Base-by-base conservation (phyloP, 2,797 vertebrate species). In the Sebastes iracundus region DNA sequence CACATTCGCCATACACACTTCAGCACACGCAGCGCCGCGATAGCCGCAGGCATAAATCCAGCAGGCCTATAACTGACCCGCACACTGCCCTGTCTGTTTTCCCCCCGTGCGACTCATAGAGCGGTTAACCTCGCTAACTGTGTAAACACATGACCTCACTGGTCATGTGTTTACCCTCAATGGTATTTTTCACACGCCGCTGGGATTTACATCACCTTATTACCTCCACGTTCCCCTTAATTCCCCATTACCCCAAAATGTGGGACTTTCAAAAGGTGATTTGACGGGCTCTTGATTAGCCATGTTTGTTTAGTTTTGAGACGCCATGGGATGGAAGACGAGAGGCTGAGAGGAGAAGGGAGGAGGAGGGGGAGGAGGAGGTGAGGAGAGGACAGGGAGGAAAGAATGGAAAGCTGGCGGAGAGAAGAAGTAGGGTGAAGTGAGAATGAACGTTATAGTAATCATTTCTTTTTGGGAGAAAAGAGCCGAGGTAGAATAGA, bases 61-160 rank as follows among this genome's bases (percentile, higher is more conserved):
- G 53, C 72, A 67, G 80, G 79, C 86, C 87, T 80, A 81, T 79
- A 69, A 72, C 58, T 90, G 88, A 90, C 91, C 82, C 7, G 32
- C 79, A 88, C 79, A 83, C 80, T 72, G 73, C 75, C 88, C 86
- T 68, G 72, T 75, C 77, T 83, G 86, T 83, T 69, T 64, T 11
- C 83, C 82, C 82, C 30, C 64, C 25, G 23, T 82, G 80, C 82
- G 25, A 90, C 81, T 84, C 89, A 83, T 64, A 77, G 81, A 85
- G 84, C 9, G 30, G 88, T 93, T 93, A 91, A 93, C 91, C 91
- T 90, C 56, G 73, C 88, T 90, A 82, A 90, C 91, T 87, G 90
- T 93, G 93, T 88, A 93, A 95, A 94, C 87, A 92, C 85, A 95
- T 94, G 93, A 95, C 88, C 90, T 94, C 94, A 94, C 69, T 9